phyloP scores from a whole-genome alignment of 2,113 vertebrate genomes.

The Oryzias celebensis region DNA sequence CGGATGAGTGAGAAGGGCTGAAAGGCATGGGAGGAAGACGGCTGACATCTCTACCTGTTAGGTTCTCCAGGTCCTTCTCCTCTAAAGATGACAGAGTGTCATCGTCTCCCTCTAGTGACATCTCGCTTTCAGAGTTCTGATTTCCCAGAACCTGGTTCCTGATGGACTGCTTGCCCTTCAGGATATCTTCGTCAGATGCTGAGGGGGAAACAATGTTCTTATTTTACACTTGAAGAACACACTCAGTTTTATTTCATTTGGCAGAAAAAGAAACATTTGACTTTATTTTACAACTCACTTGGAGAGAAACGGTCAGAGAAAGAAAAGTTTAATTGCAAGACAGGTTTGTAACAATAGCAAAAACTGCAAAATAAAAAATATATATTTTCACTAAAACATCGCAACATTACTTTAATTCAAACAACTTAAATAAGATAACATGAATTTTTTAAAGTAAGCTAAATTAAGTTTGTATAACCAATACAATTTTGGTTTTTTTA shows the following conservation, averaged over 20 bases:
- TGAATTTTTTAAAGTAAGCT: too few relatives aligned
- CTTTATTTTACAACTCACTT: constrained; percentile 3
- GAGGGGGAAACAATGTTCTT: constrained; percentile 25
- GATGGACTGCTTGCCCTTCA: constrained; percentile 95
- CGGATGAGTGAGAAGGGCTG: background rate
- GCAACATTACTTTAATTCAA: too few relatives aligned
- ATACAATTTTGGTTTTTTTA: too few relatives aligned
- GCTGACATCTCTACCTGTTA: constrained; percentile 83
- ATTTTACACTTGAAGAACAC: constrained; percentile 8
- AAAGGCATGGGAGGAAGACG: constrained; percentile 9
- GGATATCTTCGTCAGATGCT: constrained; percentile 91
- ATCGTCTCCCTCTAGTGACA: constrained; percentile 88
- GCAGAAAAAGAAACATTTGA: background rate
- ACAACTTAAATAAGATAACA: too few relatives aligned
- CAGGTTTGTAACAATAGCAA: too few relatives aligned
- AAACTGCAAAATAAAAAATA: too few relatives aligned
- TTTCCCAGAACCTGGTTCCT: constrained; percentile 89
- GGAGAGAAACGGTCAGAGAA: background rate
- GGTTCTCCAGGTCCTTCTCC: constrained; percentile 95
- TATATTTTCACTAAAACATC: too few relatives aligned
- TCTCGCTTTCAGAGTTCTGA: constrained; percentile 90
- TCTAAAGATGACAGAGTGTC: constrained; percentile 93
- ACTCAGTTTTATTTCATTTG: background rate
- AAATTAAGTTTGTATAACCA: too few relatives aligned
- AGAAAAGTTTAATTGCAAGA: too few relatives aligned